These are phyloP conservation scores for Heliconius sara DNA, from an alignment of 2,888 invertebrate genomes.

Conservation along the genomic window DNA sequence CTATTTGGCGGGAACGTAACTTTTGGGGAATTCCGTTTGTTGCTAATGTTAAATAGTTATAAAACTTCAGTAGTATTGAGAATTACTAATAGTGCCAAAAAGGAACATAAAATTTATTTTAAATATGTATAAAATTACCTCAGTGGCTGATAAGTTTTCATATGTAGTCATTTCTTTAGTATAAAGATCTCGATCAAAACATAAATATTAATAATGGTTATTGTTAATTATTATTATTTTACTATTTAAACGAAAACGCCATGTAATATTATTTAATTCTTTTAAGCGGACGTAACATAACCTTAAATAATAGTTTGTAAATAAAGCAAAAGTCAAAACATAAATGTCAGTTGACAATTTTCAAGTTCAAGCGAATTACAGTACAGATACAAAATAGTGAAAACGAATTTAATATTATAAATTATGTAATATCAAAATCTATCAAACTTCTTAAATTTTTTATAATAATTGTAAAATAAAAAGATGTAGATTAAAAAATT, in stretches of 20 bases:
- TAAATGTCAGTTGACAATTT: background rate
- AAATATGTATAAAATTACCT: slow-evolving; percentile 55
- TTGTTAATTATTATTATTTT: background rate
- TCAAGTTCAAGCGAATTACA: background rate
- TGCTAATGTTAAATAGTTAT: background rate
- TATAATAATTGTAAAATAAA: too few relatives aligned
- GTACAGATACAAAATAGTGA: slow-evolving; percentile 14
- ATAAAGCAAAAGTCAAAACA: background rate
- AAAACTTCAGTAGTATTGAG: background rate
- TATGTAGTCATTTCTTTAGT: slow-evolving; percentile 57
- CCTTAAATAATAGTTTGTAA: slow-evolving; percentile 2
- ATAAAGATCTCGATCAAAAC: background rate
- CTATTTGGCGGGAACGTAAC: background rate
- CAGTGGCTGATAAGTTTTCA: slow-evolving; percentile 60
- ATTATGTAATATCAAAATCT: background rate
- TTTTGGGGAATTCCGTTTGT: background rate
- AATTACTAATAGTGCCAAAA: too few relatives aligned
- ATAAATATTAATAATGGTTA: background rate
- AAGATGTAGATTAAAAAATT: too few relatives aligned
- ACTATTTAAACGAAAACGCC: background rate
- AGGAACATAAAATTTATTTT: too few relatives aligned
- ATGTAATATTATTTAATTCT: background rate
- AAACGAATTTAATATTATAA: background rate
- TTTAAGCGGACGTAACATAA: background rate
- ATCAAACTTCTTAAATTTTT: too few relatives aligned